These are phyloP conservation scores for Neodon shergylaensis DNA, from an alignment of 2,113 vertebrate genomes.

Conservation along the genomic window DNA sequence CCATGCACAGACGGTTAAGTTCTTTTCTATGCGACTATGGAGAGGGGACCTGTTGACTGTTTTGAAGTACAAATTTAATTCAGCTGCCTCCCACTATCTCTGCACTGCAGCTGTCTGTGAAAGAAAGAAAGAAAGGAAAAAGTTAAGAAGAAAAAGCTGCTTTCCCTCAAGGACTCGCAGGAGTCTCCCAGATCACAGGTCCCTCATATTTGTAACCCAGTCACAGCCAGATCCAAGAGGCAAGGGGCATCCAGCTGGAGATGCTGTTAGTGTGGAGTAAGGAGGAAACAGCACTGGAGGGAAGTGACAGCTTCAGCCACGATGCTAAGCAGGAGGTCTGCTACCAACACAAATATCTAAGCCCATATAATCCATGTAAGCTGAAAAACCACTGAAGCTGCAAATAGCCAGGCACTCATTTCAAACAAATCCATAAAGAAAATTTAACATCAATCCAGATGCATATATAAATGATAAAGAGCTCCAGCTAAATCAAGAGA, in stretches of 20 bases:
- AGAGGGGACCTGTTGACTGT: not conserved
- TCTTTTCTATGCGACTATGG: not conserved
- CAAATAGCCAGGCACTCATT: conserved; percentile 34
- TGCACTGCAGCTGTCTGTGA: not conserved
- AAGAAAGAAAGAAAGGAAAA: too few relatives aligned
- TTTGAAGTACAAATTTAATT: not conserved
- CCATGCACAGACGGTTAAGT: not conserved
- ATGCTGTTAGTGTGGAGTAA: not conserved
- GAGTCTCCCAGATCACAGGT: not conserved
- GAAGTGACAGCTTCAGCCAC: not conserved
- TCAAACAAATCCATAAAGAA: conserved; percentile 63
- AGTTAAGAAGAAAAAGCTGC: not conserved
- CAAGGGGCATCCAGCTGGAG: not conserved
- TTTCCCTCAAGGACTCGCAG: not conserved
- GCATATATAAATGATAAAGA: conserved; percentile 53
- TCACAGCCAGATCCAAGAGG: not conserved
- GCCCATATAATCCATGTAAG: conserved; percentile 41
- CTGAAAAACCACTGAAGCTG: not conserved
- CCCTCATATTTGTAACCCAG: not conserved
- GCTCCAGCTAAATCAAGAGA: conserved; percentile 52
- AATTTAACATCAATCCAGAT: conserved; percentile 45
- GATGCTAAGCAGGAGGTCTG: not conserved
- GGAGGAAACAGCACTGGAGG: not conserved
- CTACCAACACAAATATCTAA: conserved; percentile 13
- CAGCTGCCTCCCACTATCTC: not conserved